A percentile compares a stretch with the other conserved stretches of the same genome.
phyloP scores from a whole-genome alignment of 2,797 vertebrate species.

The Schizopygopsis malacanthus region DNA sequence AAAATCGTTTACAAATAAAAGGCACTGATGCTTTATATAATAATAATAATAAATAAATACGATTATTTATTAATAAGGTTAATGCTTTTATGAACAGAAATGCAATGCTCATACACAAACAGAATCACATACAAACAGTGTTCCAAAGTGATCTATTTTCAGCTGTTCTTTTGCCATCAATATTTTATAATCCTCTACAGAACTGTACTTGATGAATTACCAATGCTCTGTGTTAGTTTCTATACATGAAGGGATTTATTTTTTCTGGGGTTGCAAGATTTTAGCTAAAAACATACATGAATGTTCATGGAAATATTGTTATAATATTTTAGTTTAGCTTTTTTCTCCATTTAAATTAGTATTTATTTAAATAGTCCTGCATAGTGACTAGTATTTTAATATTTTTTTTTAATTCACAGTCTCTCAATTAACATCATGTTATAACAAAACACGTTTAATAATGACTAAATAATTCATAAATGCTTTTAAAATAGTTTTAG shows the following conservation, averaged over 20 bases:
- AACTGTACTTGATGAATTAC: not conserved
- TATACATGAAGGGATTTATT: not conserved
- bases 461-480: not conserved
- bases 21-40: not conserved
- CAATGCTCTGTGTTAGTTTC: slow-evolving; percentile 1
- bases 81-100: not conserved
- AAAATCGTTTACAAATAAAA: not conserved
- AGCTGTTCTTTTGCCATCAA: not conserved
- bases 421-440: not conserved
- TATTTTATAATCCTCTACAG: too few relatives aligned
- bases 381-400: not conserved
- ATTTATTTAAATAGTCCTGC: not conserved
- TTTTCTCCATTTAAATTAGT: not conserved
- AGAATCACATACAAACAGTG: not conserved
- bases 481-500: not conserved
- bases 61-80: not conserved
- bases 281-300: not conserved
- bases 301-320: not conserved
- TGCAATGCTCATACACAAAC: not conserved
- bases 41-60: not conserved
- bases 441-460: not conserved
- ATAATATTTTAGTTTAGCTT: not conserved
- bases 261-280: not conserved
- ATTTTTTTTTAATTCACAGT: not conserved
- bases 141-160: slow-evolving; percentile 34